Conservation (phyloP, 2,113 vertebrate species). For the Pycnonotus jocosus region DNA sequence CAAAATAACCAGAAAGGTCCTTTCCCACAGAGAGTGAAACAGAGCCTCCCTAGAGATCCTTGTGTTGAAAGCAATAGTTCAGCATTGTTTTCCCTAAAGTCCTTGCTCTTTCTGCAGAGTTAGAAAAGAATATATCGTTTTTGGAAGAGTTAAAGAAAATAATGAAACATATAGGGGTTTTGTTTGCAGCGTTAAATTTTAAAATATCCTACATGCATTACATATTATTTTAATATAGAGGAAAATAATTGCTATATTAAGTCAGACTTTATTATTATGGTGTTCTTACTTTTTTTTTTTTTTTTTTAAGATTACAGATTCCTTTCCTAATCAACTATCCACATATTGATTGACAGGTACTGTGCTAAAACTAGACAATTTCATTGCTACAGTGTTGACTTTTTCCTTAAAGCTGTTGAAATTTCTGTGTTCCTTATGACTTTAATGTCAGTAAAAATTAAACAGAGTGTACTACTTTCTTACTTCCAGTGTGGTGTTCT, state of each 20-base stretch:
- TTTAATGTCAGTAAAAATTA: slow-evolving; percentile 54
- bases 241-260: slow-evolving; percentile 58
- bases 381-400: background rate
- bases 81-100: background rate
- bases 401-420: slow-evolving; percentile 4
- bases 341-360: background rate
- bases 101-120: background rate
- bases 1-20: background rate
- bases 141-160: slow-evolving; percentile 35
- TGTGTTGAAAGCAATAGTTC: background rate
- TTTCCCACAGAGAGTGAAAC: background rate
- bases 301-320: slow-evolving; percentile 44
- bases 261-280: slow-evolving; percentile 46
- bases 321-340: background rate
- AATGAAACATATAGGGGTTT: background rate
- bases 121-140: background rate
- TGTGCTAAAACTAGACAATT: background rate
- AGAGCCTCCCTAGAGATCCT: background rate
- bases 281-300: slow-evolving; percentile 21
- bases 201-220: slow-evolving; percentile 48
- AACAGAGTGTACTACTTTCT: background rate
- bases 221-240: slow-evolving; percentile 44
- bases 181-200: slow-evolving; percentile 40
- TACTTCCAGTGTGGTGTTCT: slow-evolving; percentile 15
- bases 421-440: slow-evolving; percentile 14